These are phyloP conservation scores for Stenurella melanura DNA, from an alignment of 2,888 invertebrate genomes.

Conservation along the genomic window DNA sequence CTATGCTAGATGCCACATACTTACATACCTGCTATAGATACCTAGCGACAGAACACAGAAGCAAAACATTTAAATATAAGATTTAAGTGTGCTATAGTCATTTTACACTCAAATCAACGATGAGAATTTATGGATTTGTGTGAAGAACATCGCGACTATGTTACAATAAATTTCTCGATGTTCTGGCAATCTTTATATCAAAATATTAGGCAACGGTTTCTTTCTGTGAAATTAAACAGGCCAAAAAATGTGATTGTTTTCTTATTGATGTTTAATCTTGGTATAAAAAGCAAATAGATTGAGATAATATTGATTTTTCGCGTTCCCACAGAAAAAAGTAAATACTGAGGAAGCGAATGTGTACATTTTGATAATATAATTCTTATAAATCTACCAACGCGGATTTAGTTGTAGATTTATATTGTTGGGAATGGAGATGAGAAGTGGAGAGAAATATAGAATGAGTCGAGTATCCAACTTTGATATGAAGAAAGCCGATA, in stretches of 20 bases:
- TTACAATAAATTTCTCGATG: slow-evolving; percentile 24
- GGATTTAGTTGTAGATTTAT: neutral
- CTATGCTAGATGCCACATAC: no score
- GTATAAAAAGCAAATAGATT: slow-evolving; percentile 1
- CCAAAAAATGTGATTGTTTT: neutral
- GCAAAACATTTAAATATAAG: neutral
- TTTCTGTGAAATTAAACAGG: neutral
- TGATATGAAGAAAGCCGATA: neutral
- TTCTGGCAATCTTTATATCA: neutral
- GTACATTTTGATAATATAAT: slow-evolving; percentile 19
- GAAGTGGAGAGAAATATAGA: neutral
- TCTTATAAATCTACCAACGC: slow-evolving; percentile 3
- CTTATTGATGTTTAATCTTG: neutral
- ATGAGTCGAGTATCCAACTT: neutral
- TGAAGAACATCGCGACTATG: slow-evolving; percentile 23
- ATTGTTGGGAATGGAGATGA: neutral
- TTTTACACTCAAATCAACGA: slow-evolving; percentile 23
- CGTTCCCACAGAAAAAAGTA: slow-evolving; percentile 26
- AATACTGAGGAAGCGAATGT: slow-evolving; percentile 12
- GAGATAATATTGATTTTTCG: slow-evolving; percentile 12
- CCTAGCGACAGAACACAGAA: neutral
- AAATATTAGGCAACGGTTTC: neutral
- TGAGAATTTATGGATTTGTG: neutral
- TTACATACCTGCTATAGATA: neutral
- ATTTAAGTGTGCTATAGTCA: slow-evolving; percentile 28